phyloP scores from a whole-genome alignment of 2,113 vertebrate species.

The Malaclemys terrapin region DNA sequence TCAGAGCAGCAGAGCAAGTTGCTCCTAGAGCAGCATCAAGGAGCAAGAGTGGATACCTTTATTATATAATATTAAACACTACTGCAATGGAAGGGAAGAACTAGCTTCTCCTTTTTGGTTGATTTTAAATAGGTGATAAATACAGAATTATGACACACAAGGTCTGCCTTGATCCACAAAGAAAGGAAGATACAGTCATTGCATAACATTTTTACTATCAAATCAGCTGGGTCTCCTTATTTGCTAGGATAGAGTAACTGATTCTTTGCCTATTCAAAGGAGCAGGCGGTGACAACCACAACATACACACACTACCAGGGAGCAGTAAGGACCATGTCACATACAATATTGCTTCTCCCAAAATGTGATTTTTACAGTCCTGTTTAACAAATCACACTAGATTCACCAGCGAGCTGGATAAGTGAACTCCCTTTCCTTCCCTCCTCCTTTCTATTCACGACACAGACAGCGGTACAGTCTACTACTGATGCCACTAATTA shows the following conservation, averaged over 20 bases:
- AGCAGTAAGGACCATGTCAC: conserved; percentile 33
- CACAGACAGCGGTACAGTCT: not conserved
- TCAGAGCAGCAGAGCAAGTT: not conserved
- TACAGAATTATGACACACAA: not conserved
- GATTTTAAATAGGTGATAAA: not conserved
- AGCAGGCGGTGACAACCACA: conserved; percentile 37
- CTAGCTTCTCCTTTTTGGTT: not conserved
- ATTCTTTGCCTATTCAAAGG: not conserved
- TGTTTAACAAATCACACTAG: conserved; percentile 66
- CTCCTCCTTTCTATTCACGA: conserved; percentile 45
- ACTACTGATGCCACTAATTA: conserved; percentile 66
- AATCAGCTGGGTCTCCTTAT: not conserved
- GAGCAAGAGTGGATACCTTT: not conserved
- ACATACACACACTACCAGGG: conserved; percentile 38
- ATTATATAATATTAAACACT: not conserved
- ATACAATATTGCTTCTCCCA: conserved; percentile 43
- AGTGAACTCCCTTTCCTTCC: not conserved
- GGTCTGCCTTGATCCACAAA: not conserved
- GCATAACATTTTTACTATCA: not conserved
- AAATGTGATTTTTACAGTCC: conserved; percentile 66
- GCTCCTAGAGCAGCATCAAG: not conserved
- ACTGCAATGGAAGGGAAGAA: not conserved
- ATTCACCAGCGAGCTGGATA: conserved; percentile 26
- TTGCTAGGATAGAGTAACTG: conserved; percentile 2
- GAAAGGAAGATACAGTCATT: not conserved